Base-by-base conservation (phyloP, 2,797 vertebrate species). In the Lemur catta region DNA sequence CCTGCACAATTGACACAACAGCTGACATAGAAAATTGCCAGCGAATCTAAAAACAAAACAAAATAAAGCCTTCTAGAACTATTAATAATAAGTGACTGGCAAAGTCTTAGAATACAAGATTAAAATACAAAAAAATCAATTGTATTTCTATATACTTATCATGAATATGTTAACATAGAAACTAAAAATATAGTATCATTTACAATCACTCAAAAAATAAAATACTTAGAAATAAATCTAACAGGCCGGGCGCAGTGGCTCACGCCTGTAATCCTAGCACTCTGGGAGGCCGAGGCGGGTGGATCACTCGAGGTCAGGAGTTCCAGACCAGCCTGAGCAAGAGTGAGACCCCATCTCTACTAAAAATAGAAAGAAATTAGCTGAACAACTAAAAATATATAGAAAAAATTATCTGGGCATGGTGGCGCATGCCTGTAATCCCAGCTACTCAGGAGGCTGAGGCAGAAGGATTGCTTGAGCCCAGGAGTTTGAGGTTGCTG, bases 171-270 rank as follows among this genome's bases (percentile, higher is more conserved):
- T 14, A 74, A 93, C 50, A 86, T 35, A 90, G 80, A 74, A 93
- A 90, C 72, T 93, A 85, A 84, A 89, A 93, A 46, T 55, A 55
- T 26, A 85, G 55, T 57, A 38, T 15, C 33, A 79, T 43, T 71
- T 84, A 65, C 2, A 94, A 35, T 78, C 41, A 79, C 69, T 88
- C 61, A 84, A 88, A 79, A 78, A 93, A 87, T 59, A 84, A 79
- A 93, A 88, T 55, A 84, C 35, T 57, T 61, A n/a, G 12, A 30
- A 59, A 48, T 50, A 59, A 89, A 84, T 75, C 79, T 84, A 85
- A 74, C 38, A 93, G 38, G 38, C 38, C 4, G 38, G 38, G 38
- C 38, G 38, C 38, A 38, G 38, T 38, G 38, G 38, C 38, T 38
- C 38, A 38, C 38, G 38, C 38, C 38, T 38, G 38, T 38, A 38